A percentile compares a stretch with the other conserved stretches of the same genome.
These are phyloP conservation scores for Malthinus seriepunctatus DNA, from an alignment of 2,888 invertebrate species.

Conservation along the genomic window DNA sequence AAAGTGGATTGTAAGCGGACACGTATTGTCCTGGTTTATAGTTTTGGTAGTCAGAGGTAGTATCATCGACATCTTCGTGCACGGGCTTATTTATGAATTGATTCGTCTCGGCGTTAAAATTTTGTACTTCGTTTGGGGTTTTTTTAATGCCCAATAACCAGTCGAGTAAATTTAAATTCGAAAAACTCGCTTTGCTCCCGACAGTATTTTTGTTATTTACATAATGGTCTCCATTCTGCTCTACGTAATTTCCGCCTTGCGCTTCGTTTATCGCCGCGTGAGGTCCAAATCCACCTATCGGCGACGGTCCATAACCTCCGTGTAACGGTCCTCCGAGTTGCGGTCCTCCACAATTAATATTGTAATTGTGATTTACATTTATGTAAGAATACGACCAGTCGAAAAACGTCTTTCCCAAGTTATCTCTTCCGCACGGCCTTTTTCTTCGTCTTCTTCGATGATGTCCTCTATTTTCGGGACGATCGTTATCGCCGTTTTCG, in stretches of 20 bases:
- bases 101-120: not conserved
- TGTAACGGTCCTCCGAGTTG: not conserved
- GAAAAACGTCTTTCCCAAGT: conserved; percentile 28
- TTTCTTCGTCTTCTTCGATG: not conserved
- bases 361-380: conserved; percentile 30
- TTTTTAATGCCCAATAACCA: conserved; percentile 3
- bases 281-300: conserved; percentile 2
- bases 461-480: not conserved
- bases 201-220: not conserved
- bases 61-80: conserved; percentile 18
- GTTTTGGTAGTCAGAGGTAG: conserved; percentile 11
- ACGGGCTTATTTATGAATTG: conserved; percentile 17
- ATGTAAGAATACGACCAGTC: conserved; percentile 27
- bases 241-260: not conserved
- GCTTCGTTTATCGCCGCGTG: not conserved
- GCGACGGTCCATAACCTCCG: not conserved
- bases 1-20: conserved; percentile 26
- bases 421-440: conserved; percentile 6
- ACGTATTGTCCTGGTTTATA: conserved; percentile 12
- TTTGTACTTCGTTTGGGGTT: not conserved
- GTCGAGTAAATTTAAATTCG: conserved; percentile 7
- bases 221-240: not conserved
- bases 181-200: not conserved
- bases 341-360: conserved; percentile 11
- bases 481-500: not conserved